Conservation (phyloP, 2,113 vertebrate species). For the Apteryx owenii region DNA sequence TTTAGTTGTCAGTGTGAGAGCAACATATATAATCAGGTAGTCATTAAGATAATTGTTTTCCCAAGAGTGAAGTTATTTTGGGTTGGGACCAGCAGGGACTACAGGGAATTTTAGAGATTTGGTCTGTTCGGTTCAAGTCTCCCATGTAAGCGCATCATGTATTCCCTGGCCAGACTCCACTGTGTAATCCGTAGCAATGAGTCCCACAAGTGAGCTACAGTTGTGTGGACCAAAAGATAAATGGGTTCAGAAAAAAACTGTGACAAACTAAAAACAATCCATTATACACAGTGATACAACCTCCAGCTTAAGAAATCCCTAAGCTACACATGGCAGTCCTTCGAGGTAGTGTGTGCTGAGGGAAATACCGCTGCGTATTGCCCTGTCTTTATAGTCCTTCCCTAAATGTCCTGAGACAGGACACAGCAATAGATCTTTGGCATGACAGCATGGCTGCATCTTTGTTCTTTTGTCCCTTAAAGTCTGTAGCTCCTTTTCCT, state of each 20-base stretch:
- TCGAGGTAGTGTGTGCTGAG: background rate
- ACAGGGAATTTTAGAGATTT: background rate
- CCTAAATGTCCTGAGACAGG: background rate
- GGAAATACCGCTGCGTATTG: background rate
- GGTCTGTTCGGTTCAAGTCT: background rate
- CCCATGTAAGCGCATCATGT: fast-evolving
- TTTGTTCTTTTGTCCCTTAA: background rate
- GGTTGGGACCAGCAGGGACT: background rate
- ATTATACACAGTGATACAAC: background rate
- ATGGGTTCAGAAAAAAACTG: background rate
- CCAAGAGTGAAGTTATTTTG: background rate
- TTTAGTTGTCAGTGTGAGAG: background rate
- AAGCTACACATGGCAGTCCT: background rate
- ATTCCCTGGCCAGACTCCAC: fast-evolving
- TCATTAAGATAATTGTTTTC: background rate
- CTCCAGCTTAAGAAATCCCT: background rate
- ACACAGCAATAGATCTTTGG: background rate
- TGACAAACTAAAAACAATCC: background rate
- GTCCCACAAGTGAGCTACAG: no score
- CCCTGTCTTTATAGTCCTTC: background rate
- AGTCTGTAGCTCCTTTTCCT: background rate
- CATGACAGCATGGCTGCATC: background rate
- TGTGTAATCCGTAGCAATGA: no score
- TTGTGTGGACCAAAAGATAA: no score
- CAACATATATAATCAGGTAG: background rate